Base-by-base conservation (phyloP, 2,113 vertebrate genomes). In the Lonchura striata region DNA sequence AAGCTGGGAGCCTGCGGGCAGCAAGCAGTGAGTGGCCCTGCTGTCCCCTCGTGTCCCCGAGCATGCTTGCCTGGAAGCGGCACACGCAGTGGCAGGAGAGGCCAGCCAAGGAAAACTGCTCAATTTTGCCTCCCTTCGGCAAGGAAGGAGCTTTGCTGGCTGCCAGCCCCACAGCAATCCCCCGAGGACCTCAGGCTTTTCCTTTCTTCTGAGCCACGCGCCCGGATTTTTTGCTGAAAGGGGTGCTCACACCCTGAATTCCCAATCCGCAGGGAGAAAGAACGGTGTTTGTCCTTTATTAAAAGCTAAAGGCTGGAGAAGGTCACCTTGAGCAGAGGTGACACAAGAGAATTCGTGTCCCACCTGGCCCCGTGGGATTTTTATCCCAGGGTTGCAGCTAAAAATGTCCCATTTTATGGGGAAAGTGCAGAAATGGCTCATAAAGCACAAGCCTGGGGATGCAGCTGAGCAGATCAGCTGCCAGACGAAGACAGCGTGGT, bases 351-450 rank as follows among this genome's bases (percentile, higher is more conserved):
- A 22, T 52, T 30, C 1, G 0, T 2, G 1, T 70, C 39, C n/a
- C 63, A n/a, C 41, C 31, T 64, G 41, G 7, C 20, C 6, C 33
- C 35, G 23, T 0, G 0, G 59, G 68, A 28, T 37, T 85, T 79
- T 52, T 54, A 9, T 50, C 35, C 30, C 6, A 0, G 9, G n/a
- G 27, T 24, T 72, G 82, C 28, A 94, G 78, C 66, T 15, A 31
- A n/a, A 77, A 64, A 37, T 16, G 22, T 35, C 92, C 89, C 1
- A 3, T 84, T 65, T 69, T 53, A 3, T 35, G 9, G 2, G 68
- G 93, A n/a, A 97, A 80, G 30, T 82, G 83, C n/a, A 97, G 83
- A 37, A 96, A 95, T 1, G 88, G 69, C 86, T 97, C 93, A 30
- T 92, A 94, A 80, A 97, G 87, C 30, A 87, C 30, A 3, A 89